Base-by-base conservation (phyloP, 2,113 vertebrate genomes). In the Vidua chalybeata region DNA sequence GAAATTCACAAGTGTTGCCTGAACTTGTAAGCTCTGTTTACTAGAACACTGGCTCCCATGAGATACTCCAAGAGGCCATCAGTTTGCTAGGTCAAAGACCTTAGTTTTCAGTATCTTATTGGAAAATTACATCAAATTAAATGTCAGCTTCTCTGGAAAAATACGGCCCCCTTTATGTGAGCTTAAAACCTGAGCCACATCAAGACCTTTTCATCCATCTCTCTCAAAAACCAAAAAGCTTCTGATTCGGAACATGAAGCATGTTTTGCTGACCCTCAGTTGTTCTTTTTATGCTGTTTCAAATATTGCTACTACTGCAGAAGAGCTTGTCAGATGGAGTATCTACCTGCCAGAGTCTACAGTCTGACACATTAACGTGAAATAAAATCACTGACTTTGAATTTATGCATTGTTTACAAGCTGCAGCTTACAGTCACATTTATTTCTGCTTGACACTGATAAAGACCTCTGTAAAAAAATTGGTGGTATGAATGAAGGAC, bases 91-190 rank as follows among this genome's bases (percentile, higher is more conserved):
- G 64, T 75, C 52, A 89, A 78, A 86, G 75, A 39, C 35, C 24
- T 33, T 14, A 13, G 15, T 37, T 93, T 91, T 66, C 24, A 41
- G 13, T 19, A 51, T 80, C 89, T 80, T 74, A 59, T n/a, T 72
- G 59, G 51, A 77, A 64, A 69, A 66, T 46, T 55, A n/a, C 35
- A 59, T 21, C 15, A 82, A 85, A 33, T 52, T 74, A 67, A 88
- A 49, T 7, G 22, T 49, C 37, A 88, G 13, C 30, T 62, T 66
- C 9, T 66, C 72, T 66, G 22, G 51, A 67, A 85, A 85, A 85
- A 83, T 8, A 73, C 0, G 2, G 48, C 3, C 3, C 23, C 16
- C 5, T 12, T 79, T 69, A 41, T 7, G 13, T 1, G 4, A 89
- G 16, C 48, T 96, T 78, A 79, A 87, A 91, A 85, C 15, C 13